Evolutionary conservation across 1,140 invertebrate species (phyloP).

Genomic region (Drosophila suzukii): DNA sequence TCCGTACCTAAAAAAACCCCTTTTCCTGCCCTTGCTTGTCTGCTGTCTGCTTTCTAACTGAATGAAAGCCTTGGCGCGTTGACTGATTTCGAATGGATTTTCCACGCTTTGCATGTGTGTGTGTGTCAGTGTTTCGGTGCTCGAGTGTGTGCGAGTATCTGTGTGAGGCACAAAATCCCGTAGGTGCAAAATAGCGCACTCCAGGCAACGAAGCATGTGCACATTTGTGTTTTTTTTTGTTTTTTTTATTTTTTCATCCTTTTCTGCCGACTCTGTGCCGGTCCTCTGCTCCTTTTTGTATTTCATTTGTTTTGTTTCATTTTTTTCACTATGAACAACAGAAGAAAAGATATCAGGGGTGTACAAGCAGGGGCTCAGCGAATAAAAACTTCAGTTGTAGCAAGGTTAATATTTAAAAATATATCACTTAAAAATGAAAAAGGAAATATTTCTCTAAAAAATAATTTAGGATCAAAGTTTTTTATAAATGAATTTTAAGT

Average conservation of each 20-base stretch:
- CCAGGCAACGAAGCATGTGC: conserved; percentile 76
- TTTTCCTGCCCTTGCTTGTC: conserved; percentile 44
- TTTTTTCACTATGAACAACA: conserved; percentile 21
- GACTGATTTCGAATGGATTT: conserved; percentile 81
- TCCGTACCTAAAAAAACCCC: conserved; percentile 5
- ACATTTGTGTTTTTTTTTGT: conserved; percentile 51
- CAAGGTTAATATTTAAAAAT: not conserved
- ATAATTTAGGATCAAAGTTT: too few species aligned
- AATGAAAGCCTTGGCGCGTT: conserved; percentile 80
- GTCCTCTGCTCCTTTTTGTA: conserved; percentile 15
- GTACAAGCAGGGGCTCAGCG: not conserved
- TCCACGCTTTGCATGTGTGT: conserved; percentile 42
- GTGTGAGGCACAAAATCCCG: conserved; percentile 61
- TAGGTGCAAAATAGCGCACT: conserved; percentile 80
- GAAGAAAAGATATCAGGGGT: conserved; percentile 20
- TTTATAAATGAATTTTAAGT: too few species aligned
- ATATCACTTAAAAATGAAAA: too few species aligned
- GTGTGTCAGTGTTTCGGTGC: conserved; percentile 39
- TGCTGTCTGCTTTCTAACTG: conserved; percentile 72
- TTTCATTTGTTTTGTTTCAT: conserved; percentile 40
- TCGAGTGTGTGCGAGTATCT: conserved; percentile 1
- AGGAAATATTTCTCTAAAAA: too few species aligned
- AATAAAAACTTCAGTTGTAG: conserved; percentile 1
- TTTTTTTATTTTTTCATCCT: not conserved
- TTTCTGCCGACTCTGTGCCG: not conserved